phyloP scores from a whole-genome alignment of 2,113 vertebrate species.

The Mormyrus lacerda region DNA sequence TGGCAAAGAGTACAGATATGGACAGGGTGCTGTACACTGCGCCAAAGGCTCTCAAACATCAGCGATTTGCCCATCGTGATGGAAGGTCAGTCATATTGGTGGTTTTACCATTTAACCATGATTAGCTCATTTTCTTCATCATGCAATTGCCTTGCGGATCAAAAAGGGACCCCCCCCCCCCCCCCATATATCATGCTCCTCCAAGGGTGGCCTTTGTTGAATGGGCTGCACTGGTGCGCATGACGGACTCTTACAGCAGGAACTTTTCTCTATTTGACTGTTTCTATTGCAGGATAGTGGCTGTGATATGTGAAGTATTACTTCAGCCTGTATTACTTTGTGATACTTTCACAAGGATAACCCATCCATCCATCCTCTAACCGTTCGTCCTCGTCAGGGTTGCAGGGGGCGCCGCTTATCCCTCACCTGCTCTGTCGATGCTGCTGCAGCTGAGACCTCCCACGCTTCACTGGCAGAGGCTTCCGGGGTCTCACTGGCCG shows the following conservation, averaged over 20 bases:
- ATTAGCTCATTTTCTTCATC: not conserved
- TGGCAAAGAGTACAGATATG: not conserved
- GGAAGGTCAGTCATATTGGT: not conserved
- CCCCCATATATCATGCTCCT: not conserved
- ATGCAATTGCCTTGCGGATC: not conserved
- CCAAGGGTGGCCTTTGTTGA: not conserved
- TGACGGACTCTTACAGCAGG: not conserved
- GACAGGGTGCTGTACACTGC: no score
- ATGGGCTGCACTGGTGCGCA: not conserved
- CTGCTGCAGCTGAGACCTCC: slow-evolving; percentile 21
- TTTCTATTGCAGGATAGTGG: not conserved
- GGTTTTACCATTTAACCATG: no score
- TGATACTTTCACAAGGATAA: not conserved
- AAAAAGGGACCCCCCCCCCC: not conserved
- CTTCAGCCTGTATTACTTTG: not conserved
- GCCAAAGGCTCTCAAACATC: not conserved
- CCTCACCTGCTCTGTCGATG: slow-evolving; percentile 47
- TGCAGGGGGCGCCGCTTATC: not conserved
- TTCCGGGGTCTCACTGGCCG: slow-evolving; percentile 2
- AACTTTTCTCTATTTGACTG: not conserved
- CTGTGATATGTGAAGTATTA: not conserved
- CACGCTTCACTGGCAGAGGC: slow-evolving; percentile 18
- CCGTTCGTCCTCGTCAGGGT: not conserved
- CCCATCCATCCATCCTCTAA: not conserved
- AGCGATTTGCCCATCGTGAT: not conserved